Percentiles rank a stretch among this genome's conserved stretches.
Conservation (phyloP, 1,140 invertebrate species). For the Trachymyrmex cornetzi region DNA sequence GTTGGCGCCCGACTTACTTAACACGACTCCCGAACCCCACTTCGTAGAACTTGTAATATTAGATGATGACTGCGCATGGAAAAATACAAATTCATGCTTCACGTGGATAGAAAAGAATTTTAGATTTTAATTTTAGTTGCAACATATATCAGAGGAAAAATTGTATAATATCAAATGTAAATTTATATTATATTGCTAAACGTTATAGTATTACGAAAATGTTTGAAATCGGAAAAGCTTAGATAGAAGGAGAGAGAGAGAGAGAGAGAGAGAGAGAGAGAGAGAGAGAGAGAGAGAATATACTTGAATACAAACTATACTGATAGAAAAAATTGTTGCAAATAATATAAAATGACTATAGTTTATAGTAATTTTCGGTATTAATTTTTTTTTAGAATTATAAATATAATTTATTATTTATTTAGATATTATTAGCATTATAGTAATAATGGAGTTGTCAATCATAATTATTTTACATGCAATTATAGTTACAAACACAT, state of each 20-base stretch:
- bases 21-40: background rate
- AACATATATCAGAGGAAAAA: background rate
- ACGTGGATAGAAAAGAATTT: background rate
- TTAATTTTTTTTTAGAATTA: too few relatives aligned
- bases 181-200: background rate
- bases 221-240: background rate
- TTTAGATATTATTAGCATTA: too few relatives aligned
- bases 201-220: background rate
- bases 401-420: too few relatives aligned
- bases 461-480: too few relatives aligned
- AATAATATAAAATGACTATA: too few relatives aligned
- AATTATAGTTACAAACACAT: too few relatives aligned
- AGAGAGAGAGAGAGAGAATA: background rate
- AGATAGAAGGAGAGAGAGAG: background rate
- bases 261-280: background rate
- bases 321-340: too few relatives aligned
- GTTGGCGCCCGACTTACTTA: conserved; percentile 52
- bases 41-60: conserved; percentile 55
- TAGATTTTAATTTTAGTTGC: background rate
- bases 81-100: conserved; percentile 11
- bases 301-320: background rate
- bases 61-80: conserved; percentile 28
- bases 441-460: too few relatives aligned
- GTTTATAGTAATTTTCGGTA: too few relatives aligned
- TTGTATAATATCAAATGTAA: background rate